phyloP scores from a whole-genome alignment of 2,113 vertebrate genomes.

The Sinocyclocheilus grahami region DNA sequence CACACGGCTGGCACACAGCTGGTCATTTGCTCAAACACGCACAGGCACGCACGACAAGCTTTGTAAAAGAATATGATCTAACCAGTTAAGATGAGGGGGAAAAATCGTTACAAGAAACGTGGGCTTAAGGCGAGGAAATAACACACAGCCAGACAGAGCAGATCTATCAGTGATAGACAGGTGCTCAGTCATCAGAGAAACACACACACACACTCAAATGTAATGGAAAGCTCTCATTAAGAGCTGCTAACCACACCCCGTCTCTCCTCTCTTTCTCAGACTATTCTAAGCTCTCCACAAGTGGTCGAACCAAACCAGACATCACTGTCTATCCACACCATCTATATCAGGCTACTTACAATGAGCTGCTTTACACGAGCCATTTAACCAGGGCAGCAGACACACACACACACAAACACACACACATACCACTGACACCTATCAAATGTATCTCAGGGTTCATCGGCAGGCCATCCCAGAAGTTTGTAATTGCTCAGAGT shows the following conservation, averaged over 20 bases:
- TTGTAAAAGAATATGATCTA: slow-evolving; percentile 70
- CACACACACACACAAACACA: slow-evolving; percentile 24
- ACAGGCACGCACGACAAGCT: slow-evolving; percentile 61
- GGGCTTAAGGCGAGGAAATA: slow-evolving; percentile 63
- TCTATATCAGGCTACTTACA: slow-evolving; percentile 36
- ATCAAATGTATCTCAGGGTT: slow-evolving; percentile 75
- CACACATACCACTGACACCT: slow-evolving; percentile 51
- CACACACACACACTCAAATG: slow-evolving; percentile 18
- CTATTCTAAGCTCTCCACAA: slow-evolving; percentile 33
- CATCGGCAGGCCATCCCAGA: slow-evolving; percentile 71
- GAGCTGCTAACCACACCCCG: not conserved
- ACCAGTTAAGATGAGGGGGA: slow-evolving; percentile 58
- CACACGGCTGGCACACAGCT: slow-evolving; percentile 77
- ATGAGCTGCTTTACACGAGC: slow-evolving; percentile 9
- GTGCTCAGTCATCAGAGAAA: slow-evolving; percentile 65
- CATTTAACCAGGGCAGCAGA: slow-evolving; percentile 16
- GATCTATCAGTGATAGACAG: slow-evolving; percentile 74
- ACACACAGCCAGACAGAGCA: slow-evolving; percentile 52
- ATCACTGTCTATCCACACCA: slow-evolving; percentile 17
- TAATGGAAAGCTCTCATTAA: slow-evolving; percentile 22
- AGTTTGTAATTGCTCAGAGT: slow-evolving; percentile 59
- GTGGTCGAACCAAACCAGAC: not conserved
- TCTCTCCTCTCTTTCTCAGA: slow-evolving; percentile 24
- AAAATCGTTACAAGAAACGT: slow-evolving; percentile 39
- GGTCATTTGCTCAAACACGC: slow-evolving; percentile 57